These are phyloP conservation scores for Pseudoips prasinana DNA, from an alignment of 2,888 invertebrate genomes.

Conservation along the genomic window DNA sequence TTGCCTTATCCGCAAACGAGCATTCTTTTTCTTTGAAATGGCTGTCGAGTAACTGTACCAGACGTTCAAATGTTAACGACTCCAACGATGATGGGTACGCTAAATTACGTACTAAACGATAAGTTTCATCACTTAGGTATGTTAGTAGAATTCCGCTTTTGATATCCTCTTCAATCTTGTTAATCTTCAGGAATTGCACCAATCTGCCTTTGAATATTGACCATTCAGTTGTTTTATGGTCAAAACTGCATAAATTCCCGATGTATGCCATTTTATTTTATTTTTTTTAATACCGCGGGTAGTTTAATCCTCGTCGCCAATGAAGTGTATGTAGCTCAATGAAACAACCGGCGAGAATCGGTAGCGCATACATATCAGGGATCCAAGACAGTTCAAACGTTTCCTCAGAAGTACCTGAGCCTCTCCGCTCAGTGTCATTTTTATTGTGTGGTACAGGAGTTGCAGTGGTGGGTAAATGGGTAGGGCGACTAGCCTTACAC, in stretches of 20 bases:
- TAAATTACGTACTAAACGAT: not conserved
- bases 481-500: too few species aligned
- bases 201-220: not conserved
- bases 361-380: too few species aligned
- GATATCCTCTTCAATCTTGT: not conserved
- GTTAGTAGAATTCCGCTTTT: not conserved
- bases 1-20: not conserved
- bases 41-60: not conserved
- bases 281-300: not conserved
- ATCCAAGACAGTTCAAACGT: too few species aligned
- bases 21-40: not conserved
- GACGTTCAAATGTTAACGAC: not conserved
- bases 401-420: too few species aligned
- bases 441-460: too few species aligned
- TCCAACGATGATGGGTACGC: not conserved
- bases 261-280: not conserved
- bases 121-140: not conserved
- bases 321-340: not conserved
- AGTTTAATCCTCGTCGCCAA: not conserved
- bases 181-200: not conserved
- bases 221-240: constrained; percentile 1
- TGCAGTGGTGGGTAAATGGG: too few species aligned
- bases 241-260: not conserved
- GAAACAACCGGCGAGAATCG: too few species aligned
- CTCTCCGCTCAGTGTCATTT: too few species aligned